Conservation (phyloP, 1,140 invertebrate species). For the Parapsyche elsis region DNA sequence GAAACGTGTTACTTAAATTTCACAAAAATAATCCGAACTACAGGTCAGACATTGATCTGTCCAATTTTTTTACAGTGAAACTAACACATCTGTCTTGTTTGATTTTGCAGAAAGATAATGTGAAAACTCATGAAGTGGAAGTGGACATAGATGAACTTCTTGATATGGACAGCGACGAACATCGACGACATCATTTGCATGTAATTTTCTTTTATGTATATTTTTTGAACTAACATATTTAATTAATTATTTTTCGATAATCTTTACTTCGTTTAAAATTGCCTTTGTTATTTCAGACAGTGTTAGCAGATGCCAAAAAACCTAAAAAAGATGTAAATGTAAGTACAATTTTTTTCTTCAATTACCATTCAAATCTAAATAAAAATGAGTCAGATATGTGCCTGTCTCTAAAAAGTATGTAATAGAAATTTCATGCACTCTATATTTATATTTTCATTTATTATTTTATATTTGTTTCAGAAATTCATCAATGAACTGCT, state of each 20-base stretch:
- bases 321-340: slow-evolving; percentile 87
- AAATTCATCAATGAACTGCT: slow-evolving; percentile 91
- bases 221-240: slow-evolving; percentile 24
- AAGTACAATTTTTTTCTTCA: slow-evolving; percentile 65
- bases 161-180: slow-evolving; percentile 90
- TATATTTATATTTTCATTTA: slow-evolving; percentile 50
- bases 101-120: slow-evolving; percentile 67
- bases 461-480: slow-evolving; percentile 69
- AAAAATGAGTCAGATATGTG: no score
- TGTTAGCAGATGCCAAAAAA: slow-evolving; percentile 84
- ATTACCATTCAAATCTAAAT: no score
- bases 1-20: no score
- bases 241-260: no score
- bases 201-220: slow-evolving; percentile 64
- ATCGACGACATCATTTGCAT: slow-evolving; percentile 83
- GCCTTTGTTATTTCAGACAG: slow-evolving; percentile 69
- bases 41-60: neutral
- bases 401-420: no score
- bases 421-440: no score
- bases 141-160: slow-evolving; percentile 93
- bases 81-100: neutral
- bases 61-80: neutral
- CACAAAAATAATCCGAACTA: neutral
- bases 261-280: neutral
- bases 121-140: slow-evolving; percentile 81